phyloP scores from a whole-genome alignment of 1,140 invertebrate species.

The Lanistes nyassanus region DNA sequence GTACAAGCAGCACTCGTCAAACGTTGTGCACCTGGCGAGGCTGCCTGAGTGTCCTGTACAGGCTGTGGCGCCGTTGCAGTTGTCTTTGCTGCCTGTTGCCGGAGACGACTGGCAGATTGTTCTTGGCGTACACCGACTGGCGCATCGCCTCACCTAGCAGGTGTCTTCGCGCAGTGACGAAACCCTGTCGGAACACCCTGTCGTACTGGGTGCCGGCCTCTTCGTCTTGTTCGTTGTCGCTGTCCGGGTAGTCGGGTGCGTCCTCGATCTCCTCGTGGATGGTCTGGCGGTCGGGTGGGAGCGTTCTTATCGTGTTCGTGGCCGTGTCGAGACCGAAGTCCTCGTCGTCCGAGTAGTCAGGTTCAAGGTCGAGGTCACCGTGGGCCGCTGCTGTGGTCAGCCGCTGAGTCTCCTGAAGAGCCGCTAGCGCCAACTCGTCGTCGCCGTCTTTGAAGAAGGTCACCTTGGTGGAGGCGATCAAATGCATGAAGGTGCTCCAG shows the following conservation, averaged over 20 bases:
- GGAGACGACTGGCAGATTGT: background rate
- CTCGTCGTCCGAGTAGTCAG: slow-evolving; percentile 12
- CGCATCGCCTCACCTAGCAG: background rate
- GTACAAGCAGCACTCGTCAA: too few species aligned
- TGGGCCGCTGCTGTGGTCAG: slow-evolving; percentile 10
- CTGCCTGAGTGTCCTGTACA: too few species aligned
- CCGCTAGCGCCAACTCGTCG: slow-evolving; percentile 15
- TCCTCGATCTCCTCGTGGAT: background rate
- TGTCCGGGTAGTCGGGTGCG: slow-evolving; percentile 15
- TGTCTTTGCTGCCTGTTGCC: background rate
- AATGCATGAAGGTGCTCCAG: slow-evolving; percentile 60
- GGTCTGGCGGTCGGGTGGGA: background rate
- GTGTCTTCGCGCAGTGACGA: slow-evolving; percentile 9
- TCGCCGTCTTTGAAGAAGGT: slow-evolving; percentile 13
- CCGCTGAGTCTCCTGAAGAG: slow-evolving; percentile 19
- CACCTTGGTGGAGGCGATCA: slow-evolving; percentile 45
- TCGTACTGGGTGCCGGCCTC: slow-evolving; percentile 17
- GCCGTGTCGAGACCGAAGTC: background rate
- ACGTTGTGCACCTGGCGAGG: too few species aligned
- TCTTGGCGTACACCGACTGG: background rate
- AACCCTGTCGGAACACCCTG: slow-evolving; percentile 16
- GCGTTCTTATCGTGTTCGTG: background rate
- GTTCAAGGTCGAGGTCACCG: slow-evolving; percentile 14
- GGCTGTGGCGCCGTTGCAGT: background rate
- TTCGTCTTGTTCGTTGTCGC: slow-evolving; percentile 15